Evolutionary conservation across 1,140 invertebrate species (phyloP).

Genomic region (Wasmannia auropunctata): DNA sequence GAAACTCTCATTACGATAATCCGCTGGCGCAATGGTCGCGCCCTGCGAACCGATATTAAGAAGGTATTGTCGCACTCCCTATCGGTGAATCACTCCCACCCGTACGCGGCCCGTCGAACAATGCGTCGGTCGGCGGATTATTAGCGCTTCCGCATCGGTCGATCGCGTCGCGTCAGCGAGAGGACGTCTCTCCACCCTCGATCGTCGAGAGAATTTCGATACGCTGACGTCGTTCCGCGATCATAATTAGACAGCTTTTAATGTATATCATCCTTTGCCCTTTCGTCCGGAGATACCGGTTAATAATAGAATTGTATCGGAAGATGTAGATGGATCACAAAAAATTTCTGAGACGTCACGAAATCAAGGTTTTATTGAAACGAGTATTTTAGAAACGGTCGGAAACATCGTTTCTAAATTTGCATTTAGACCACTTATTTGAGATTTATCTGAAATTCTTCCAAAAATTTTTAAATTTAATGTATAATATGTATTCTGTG

Average conservation of each 20-base stretch:
- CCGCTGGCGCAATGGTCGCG: conserved; percentile 57
- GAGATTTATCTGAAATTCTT: background rate
- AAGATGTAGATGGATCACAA: background rate
- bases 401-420: background rate
- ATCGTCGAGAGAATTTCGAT: conserved; percentile 4
- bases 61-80: conserved; percentile 66
- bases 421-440: background rate
- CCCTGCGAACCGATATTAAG: conserved; percentile 65
- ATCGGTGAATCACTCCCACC: conserved; percentile 64
- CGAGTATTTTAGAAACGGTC: background rate
- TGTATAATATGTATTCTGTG: background rate
- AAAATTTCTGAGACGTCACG: background rate
- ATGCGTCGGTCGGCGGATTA: conserved; percentile 55
- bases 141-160: conserved; percentile 2
- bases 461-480: background rate
- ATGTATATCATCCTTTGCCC: background rate
- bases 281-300: background rate
- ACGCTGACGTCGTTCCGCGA: background rate
- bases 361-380: background rate
- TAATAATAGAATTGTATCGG: background rate
- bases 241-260: conserved; percentile 30
- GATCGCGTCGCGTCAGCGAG: background rate
- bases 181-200: background rate
- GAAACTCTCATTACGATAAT: conserved; percentile 67
- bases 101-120: conserved; percentile 46